Base-by-base conservation (phyloP, 2,113 vertebrate genomes). In the Pycnonotus jocosus region DNA sequence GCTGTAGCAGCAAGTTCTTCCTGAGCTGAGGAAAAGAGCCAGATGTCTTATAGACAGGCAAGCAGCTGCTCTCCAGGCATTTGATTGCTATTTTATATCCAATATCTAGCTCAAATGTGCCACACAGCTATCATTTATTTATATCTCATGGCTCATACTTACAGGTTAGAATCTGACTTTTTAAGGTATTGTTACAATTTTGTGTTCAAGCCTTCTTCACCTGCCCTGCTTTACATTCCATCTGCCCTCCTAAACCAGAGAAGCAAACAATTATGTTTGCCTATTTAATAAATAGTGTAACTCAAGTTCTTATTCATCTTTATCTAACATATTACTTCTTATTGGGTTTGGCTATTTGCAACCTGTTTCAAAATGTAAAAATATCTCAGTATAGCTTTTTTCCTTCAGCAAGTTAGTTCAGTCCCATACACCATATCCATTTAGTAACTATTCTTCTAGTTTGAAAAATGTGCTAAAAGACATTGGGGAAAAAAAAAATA, bases 41-140 rank as follows among this genome's bases (percentile, higher is more conserved):
- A 97, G 91, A 84, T 93, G 88, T 88, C 88, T 93, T 95, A 84
- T 4, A 92, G 91, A 44, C 58, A 73, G 58, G 50, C 54, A 94
- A 81, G 62, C 93, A 95, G 93, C 90, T 96, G 92, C 80, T 88
- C 92, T 94, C 71, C 92, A 94, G 91, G n/a, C 82, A 88, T 86
- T 95, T 93, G 61, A 94, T 88, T 95, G 90, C 42, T 80, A 11
- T 88, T 95, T 94, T 92, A 77, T 88, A 85, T 60, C 54, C 84
- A 80, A 58, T 92, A 91, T 50, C 54, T 54, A 65, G 35, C 42
- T 74, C 45, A 84, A 92, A 76, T 79, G 31, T 89, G 64, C 70
- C 84, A 95, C 74, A 25, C 10, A 51, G 47, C 51, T 82, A 76
- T 79, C 58, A 72, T 73, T 88, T 88, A 83, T 94, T 83, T 86